Percentiles rank a stretch among this genome's conserved stretches.
These are phyloP conservation scores for Liposcelis brunnea DNA, from an alignment of 2,888 invertebrate species.

Conservation along the genomic window DNA sequence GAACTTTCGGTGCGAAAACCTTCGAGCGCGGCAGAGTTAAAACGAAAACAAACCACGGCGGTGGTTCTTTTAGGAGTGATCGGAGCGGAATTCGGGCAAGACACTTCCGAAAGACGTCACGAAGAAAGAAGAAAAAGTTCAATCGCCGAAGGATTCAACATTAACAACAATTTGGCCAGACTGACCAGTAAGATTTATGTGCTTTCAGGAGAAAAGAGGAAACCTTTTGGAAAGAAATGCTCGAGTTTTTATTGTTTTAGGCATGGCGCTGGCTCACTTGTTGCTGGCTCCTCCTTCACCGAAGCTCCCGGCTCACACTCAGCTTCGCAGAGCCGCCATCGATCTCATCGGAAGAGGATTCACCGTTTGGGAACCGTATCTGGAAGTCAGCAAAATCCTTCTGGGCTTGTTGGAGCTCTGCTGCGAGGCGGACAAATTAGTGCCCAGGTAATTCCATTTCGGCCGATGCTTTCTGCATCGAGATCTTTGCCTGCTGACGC, in stretches of 20 bases:
- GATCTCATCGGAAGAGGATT: slow-evolving; percentile 95
- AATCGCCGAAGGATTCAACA: slow-evolving; percentile 74
- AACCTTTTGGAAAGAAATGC: not conserved
- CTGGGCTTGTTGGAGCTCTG: slow-evolving; percentile 81
- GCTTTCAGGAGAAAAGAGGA: not conserved
- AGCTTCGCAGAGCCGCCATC: slow-evolving; percentile 87
- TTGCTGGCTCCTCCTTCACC: slow-evolving; percentile 70
- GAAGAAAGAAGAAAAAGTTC: slow-evolving; percentile 50
- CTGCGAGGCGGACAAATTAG: slow-evolving; percentile 76
- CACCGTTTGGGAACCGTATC: slow-evolving; percentile 96
- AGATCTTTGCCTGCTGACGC: too few relatives aligned
- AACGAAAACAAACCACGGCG: slow-evolving; percentile 90
- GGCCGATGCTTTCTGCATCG: too few relatives aligned
- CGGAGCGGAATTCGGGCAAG: slow-evolving; percentile 96
- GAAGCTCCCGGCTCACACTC: slow-evolving; percentile 78
- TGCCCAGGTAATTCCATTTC: slow-evolving; percentile 57
- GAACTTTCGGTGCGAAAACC: slow-evolving; percentile 51
- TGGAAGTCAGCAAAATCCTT: slow-evolving; percentile 79
- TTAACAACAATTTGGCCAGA: slow-evolving; percentile 76
- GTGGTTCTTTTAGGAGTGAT: slow-evolving; percentile 93
- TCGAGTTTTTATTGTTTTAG: slow-evolving; percentile 22
- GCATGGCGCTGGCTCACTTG: slow-evolving; percentile 81
- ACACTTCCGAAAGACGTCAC: slow-evolving; percentile 26
- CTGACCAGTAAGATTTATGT: slow-evolving; percentile 51
- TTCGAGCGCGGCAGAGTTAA: slow-evolving; percentile 68